Conservation (phyloP, 2,797 vertebrate genomes). For the Peromyscus aztecus region DNA sequence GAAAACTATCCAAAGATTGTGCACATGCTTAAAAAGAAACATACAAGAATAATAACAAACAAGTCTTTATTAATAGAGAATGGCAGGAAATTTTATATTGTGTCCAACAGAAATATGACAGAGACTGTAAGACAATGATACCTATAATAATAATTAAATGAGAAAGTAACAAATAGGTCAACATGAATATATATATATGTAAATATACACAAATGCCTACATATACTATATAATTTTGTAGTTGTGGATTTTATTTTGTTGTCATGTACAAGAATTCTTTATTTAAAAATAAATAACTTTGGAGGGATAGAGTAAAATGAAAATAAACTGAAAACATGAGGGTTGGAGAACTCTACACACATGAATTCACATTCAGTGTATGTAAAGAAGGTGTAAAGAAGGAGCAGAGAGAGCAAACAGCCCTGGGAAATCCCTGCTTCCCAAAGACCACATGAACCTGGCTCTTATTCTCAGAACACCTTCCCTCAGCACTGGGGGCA, state of each 20-base stretch:
- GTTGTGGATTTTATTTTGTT: constrained; percentile 32
- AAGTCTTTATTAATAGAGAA: not conserved
- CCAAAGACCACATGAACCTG: not conserved
- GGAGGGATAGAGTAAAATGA: not conserved
- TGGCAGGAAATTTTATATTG: not conserved
- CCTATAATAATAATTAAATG: constrained; percentile 11
- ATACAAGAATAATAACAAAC: not conserved
- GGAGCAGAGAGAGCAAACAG: not conserved
- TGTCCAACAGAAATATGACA: not conserved
- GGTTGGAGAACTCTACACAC: not conserved
- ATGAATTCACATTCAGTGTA: no score
- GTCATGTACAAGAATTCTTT: not conserved
- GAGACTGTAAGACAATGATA: not conserved
- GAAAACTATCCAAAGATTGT: constrained; percentile 18
- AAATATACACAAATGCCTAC: not conserved
- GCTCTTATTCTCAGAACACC: not conserved
- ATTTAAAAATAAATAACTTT: constrained; percentile 45
- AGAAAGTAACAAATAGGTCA: constrained; percentile 38
- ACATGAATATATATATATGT: not conserved
- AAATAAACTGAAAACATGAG: not conserved
- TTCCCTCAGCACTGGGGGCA: not conserved
- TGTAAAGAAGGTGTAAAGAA: no score
- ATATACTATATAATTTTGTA: not conserved
- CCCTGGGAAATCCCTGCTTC: not conserved
- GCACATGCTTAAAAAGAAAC: constrained; percentile 9